Conservation (phyloP, 2,113 vertebrate genomes). For the Paratilapia polleni region DNA sequence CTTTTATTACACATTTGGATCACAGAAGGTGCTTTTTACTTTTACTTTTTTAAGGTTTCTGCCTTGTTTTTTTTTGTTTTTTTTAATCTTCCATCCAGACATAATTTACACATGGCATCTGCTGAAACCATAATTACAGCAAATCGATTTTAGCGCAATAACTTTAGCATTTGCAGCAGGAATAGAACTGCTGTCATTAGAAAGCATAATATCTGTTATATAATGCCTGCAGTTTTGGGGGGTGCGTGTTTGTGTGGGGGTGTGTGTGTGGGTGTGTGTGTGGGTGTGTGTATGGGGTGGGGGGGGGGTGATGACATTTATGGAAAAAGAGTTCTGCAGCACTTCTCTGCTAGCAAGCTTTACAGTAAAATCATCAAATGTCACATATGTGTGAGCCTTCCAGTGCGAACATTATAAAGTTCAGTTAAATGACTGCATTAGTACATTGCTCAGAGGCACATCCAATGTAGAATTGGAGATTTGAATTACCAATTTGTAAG, state of each 20-base stretch:
- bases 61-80: background rate
- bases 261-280: background rate
- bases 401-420: background rate
- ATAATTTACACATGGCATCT: background rate
- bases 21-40: background rate
- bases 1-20: background rate
- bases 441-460: background rate
- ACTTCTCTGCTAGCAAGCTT: background rate
- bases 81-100: background rate
- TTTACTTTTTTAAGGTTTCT: background rate
- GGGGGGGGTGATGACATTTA: background rate
- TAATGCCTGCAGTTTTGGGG: background rate
- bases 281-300: background rate
- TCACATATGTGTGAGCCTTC: background rate
- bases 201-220: slow-evolving; percentile 4
- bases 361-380: background rate
- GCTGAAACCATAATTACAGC: slow-evolving; percentile 23
- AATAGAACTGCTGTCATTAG: slow-evolving; percentile 1
- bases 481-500: background rate
- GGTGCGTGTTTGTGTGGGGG: too few relatives aligned
- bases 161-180: slow-evolving; percentile 3
- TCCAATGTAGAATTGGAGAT: background rate
- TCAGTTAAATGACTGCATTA: background rate
- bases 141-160: background rate
- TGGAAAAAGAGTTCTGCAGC: background rate